These are phyloP conservation scores for Callospermophilus lateralis DNA, from an alignment of 2,113 vertebrate species.

Conservation along the genomic window DNA sequence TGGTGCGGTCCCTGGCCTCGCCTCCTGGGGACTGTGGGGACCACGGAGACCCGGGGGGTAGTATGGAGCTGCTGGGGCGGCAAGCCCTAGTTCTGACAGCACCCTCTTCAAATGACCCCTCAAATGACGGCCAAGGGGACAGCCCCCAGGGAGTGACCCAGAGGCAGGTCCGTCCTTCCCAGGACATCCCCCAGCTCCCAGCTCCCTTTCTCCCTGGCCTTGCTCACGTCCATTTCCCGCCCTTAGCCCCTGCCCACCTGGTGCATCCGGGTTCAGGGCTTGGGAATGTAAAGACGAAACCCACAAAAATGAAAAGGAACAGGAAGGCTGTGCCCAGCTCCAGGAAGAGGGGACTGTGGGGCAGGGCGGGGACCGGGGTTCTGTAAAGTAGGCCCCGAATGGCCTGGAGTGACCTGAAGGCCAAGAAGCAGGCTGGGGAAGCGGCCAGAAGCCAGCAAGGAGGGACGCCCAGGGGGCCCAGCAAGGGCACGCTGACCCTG, in stretches of 20 bases:
- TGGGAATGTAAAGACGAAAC: background rate
- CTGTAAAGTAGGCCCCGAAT: too few species aligned
- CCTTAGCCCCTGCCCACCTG: background rate
- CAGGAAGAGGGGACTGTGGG: background rate
- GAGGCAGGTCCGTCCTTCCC: background rate
- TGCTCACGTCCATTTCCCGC: background rate
- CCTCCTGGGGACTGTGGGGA: background rate
- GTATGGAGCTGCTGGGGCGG: background rate
- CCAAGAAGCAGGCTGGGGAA: background rate
- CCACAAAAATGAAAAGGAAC: background rate
- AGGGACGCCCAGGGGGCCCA: fast-evolving
- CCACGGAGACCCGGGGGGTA: background rate
- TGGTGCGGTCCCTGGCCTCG: background rate
- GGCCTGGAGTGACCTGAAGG: too few species aligned
- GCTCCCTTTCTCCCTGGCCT: background rate
- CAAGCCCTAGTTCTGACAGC: background rate
- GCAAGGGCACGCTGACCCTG: fast-evolving
- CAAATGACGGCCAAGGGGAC: background rate
- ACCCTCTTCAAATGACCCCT: background rate
- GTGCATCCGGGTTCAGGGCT: background rate
- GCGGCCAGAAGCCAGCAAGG: background rate
- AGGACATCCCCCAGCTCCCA: background rate
- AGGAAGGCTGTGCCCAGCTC: background rate
- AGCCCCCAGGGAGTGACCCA: background rate
- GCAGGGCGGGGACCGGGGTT: too few species aligned